Evolutionary conservation across 2,797 vertebrate genomes (phyloP), one percentile per base, ranked within the genome.

Genomic region (Podarcis siculus): DNA sequence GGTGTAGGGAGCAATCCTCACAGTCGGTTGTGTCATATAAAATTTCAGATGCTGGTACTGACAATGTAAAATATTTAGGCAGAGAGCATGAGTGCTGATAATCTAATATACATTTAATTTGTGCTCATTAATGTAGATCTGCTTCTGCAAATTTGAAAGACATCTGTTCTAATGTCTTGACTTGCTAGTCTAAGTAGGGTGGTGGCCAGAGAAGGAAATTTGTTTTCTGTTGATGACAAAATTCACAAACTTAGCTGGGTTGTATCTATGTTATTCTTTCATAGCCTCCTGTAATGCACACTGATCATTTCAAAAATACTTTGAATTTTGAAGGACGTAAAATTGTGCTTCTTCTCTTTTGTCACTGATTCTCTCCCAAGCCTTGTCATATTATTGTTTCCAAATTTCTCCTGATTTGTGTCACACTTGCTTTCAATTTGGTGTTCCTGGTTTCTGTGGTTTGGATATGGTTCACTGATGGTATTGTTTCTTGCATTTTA

Each of bases 1-100:
- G 58, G 39, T 87, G 55, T 12, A 4, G 8, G 1, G 35, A 7
- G 35, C 55, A 90, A 79, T 21, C 8, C 84, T 94, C 42, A 32
- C 12, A 1, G 0, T 39, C 13, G 35, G 15, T 8, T 69, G 4
- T 17, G 23, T 82, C 73, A 35, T 45, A 77, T 90, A 58, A 87
- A 89, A 75, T 58, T 90, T 89, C 55, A 80, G 5, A 72, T 42
- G 42, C 64, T 87, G 87, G 30, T 71, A 85, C 86, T 79, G 55
- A 77, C 86, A 42, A 25, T 86, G 90, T 83, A n/a, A 23, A 67
- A 55, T 45, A 39, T 19, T 45, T 17, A 37, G 21, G 19, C 39
- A 86, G 45, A 84, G 82, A 49, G 17, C 55, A 90, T 84, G 79
- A 89, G 35, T 85, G 88, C 12, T 87, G 32, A 86, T 91, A 49